These are phyloP conservation scores for Potorous gilbertii DNA, from an alignment of 2,797 vertebrate genomes.

Conservation along the genomic window DNA sequence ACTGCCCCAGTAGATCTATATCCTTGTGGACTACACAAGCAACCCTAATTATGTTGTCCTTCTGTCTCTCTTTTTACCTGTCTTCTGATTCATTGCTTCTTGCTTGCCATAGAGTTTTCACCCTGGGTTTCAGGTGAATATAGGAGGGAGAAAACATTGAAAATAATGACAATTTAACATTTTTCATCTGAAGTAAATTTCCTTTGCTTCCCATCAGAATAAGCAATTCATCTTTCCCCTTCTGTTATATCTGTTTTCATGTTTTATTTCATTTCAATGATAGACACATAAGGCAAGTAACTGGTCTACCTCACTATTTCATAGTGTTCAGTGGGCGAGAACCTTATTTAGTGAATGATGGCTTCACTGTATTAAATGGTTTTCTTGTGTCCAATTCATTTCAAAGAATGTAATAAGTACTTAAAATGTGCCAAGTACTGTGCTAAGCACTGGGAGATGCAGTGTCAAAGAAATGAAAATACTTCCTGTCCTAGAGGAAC, in stretches of 20 bases:
- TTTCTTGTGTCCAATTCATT: not conserved
- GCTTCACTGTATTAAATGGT: not conserved
- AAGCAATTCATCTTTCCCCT: conserved; percentile 17
- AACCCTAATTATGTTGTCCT: not conserved
- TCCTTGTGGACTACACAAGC: not conserved
- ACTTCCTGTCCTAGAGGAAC: not conserved
- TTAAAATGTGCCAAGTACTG: not conserved
- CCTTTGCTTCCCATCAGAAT: conserved; percentile 10
- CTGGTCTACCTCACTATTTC: not conserved
- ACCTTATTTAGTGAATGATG: conserved; percentile 45
- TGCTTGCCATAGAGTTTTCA: conserved; percentile 4
- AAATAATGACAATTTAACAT: conserved; percentile 23
- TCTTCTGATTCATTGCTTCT: not conserved
- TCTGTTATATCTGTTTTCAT: conserved; percentile 22
- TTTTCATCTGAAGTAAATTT: conserved; percentile 27
- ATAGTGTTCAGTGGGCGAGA: conserved; percentile 3
- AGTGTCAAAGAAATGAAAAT: not conserved
- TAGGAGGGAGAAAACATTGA: not conserved
- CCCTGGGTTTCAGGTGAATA: not conserved
- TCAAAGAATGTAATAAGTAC: not conserved
- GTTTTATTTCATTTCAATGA: conserved; percentile 33
- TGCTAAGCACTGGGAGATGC: not conserved
- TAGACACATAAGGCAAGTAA: not conserved
- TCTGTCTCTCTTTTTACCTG: not conserved
- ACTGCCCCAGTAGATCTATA: not conserved